Base-by-base conservation (phyloP, 2,113 vertebrate species). In the Misgurnus anguillicaudatus region DNA sequence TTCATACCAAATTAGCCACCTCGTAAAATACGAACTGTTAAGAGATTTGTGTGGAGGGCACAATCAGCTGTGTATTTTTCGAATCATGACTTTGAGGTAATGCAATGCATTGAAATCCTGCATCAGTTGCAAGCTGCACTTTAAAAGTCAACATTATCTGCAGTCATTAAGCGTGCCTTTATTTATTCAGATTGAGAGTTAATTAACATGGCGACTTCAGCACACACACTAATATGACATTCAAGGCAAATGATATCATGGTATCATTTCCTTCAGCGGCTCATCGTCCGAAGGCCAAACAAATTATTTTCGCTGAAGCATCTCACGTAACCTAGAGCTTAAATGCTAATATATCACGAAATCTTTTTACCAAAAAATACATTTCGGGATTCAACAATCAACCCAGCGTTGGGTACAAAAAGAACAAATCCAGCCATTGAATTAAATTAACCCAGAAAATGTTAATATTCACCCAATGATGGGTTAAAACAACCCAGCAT, bases 171-270 rank as follows among this genome's bases (percentile, higher is more conserved):
- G 62, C n/a, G 39, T 64, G 47, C 21, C 71, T 84, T 82, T 78
- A 77, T 85, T 88, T 70, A 83, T 79, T 82, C 80, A 62, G 72
- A 81, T 71, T 58, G 45, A 80, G 85, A 31, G 79, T 80, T 89
- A 89, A 91, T 90, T 86, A 88, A 83, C 64, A 76, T 48, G 51
- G 67, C 80, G 68, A 79, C 63, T 84, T 80, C 67, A 71, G 82
- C 81, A 83, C 84, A 80, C 70, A 82, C 78, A 91, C 86, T 87
- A 85, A 88, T 79, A 58, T 87, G 80, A 80, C 74, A 82, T 86
- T 82, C 85, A 67, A 87, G 82, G 75, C 58, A 66, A n/a, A n/a
- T n/a, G n/a, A n/a, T n/a, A n/a, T n/a, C n/a, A n/a, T n/a, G n/a
- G n/a, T n/a, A n/a, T n/a, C n/a, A n/a, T n/a, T n/a, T 83, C 87